phyloP scores from a whole-genome alignment of 2,797 vertebrate species.

The Picus viridis region DNA sequence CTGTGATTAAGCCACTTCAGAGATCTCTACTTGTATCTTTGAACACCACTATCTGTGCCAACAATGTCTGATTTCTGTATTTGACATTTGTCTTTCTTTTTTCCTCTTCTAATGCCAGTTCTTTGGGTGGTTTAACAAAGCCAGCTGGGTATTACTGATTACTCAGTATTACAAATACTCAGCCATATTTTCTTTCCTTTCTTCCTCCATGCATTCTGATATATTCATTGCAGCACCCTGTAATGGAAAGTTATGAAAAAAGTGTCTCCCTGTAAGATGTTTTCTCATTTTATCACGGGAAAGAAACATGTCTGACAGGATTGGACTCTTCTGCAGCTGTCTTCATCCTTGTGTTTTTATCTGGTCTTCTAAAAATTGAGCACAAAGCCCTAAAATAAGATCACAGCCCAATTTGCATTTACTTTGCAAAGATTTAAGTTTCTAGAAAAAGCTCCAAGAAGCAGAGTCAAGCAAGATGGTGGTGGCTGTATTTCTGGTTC shows the following conservation, averaged over 20 bases:
- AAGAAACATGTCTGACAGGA: background rate
- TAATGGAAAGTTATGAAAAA: background rate
- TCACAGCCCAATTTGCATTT: background rate
- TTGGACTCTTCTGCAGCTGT: background rate
- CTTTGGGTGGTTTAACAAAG: background rate
- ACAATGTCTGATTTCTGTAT: background rate
- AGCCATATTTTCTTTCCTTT: background rate
- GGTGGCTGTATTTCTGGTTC: background rate
- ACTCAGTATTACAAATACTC: no score
- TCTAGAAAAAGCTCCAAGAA: background rate
- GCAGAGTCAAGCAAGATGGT: background rate
- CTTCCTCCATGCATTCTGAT: background rate
- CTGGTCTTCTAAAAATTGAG: background rate
- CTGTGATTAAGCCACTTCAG: background rate
- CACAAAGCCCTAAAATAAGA: background rate
- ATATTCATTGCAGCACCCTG: background rate
- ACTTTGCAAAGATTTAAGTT: background rate
- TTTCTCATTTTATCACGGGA: background rate
- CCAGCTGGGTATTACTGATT: background rate
- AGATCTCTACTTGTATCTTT: background rate
- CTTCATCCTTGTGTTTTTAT: background rate
- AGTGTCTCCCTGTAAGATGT: fast-evolving
- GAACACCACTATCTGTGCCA: background rate
- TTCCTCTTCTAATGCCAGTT: background rate
- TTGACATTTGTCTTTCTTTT: background rate